Evolutionary conservation across 2,113 vertebrate species (phyloP).

Genomic region (Lagenorhynchus albirostris): DNA sequence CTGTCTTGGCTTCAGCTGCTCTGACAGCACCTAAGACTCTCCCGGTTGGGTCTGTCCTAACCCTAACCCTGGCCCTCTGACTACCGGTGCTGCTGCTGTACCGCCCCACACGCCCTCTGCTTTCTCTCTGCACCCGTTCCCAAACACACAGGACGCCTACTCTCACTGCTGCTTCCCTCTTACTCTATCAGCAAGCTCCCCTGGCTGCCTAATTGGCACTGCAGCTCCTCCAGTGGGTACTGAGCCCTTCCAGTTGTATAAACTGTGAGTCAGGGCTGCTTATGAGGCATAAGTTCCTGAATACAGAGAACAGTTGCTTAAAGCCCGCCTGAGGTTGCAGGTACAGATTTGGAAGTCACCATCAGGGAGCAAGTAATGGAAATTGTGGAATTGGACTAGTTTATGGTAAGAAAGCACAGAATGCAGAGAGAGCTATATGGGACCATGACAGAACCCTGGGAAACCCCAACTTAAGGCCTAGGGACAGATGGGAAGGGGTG

Average conservation of each 20-base stretch:
- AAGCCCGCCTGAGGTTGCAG: background rate
- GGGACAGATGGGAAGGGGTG: background rate
- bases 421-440: background rate
- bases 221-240: background rate
- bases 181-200: background rate
- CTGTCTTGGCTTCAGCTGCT: background rate
- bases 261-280: background rate
- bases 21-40: background rate
- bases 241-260: background rate
- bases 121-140: background rate
- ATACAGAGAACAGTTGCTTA: background rate
- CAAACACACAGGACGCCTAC: background rate
- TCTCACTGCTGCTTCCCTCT: background rate
- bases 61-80: background rate
- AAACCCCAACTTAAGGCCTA: background rate
- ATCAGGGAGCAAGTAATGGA: background rate
- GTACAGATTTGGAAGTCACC: slow-evolving; percentile 1
- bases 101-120: accelerated
- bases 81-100: background rate
- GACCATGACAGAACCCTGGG: background rate
- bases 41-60: background rate
- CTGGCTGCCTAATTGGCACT: background rate
- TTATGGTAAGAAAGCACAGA: background rate
- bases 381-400: background rate
- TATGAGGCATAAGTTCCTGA: background rate